Conservation (phyloP, 2,888 invertebrate genomes). For the Aleiodes alternator region DNA sequence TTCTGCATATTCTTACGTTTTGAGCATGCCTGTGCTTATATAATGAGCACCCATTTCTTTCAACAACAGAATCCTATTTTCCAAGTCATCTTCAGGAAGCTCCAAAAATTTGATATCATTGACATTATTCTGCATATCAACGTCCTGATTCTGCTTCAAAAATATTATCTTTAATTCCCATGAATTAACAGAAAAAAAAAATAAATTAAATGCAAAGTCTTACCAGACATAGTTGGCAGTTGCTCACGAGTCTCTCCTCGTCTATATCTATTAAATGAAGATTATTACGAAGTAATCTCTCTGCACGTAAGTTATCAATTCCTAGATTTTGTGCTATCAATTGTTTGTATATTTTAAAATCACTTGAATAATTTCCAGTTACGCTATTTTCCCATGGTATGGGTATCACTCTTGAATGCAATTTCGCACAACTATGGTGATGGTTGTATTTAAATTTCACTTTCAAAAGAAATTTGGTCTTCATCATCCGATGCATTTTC, state of each 20-base stretch:
- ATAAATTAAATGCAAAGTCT: constrained; percentile 22
- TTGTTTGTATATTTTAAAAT: constrained; percentile 20
- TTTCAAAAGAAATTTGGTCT: background rate
- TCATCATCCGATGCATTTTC: background rate
- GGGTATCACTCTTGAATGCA: background rate
- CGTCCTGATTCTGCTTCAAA: constrained; percentile 49
- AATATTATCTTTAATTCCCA: background rate
- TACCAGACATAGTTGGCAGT: constrained; percentile 49
- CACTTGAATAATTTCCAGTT: background rate
- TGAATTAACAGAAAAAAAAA: background rate
- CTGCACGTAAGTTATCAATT: background rate
- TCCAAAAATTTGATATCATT: constrained; percentile 43
- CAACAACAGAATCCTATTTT: constrained; percentile 59
- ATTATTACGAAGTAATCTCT: background rate
- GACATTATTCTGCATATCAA: constrained; percentile 26
- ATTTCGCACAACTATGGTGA: background rate
- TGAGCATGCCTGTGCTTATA: constrained; percentile 47
- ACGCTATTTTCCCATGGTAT: background rate
- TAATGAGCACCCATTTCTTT: constrained; percentile 62
- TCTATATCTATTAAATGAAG: constrained; percentile 41
- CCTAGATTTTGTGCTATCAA: background rate
- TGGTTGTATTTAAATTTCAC: background rate
- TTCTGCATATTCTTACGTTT: constrained; percentile 51
- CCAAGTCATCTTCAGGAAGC: constrained; percentile 46
- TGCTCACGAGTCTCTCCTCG: constrained; percentile 13